These are phyloP conservation scores for Dunckerocampus dactyliophorus DNA, from an alignment of 2,113 vertebrate species.

Conservation along the genomic window DNA sequence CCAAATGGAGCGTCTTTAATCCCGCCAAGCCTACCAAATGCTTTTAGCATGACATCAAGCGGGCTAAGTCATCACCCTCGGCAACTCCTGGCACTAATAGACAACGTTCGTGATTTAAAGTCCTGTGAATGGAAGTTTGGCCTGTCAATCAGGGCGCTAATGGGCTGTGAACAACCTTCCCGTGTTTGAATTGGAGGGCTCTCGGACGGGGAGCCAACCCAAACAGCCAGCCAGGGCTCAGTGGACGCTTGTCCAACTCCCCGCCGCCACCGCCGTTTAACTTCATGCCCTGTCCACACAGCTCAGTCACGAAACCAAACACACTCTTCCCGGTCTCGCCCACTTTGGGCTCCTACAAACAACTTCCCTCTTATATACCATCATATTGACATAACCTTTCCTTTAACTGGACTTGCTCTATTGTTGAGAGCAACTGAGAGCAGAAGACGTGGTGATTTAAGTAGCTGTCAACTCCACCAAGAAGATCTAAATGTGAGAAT, in stretches of 20 bases:
- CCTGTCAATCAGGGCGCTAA: slow-evolving; percentile 79
- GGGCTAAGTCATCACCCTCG: slow-evolving; percentile 31
- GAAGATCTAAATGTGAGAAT: no score
- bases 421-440: no score
- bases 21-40: slow-evolving; percentile 18
- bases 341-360: slow-evolving; percentile 52
- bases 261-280: slow-evolving; percentile 49
- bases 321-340: slow-evolving; percentile 51
- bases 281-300: slow-evolving; percentile 74
- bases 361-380: background rate
- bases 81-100: slow-evolving; percentile 37
- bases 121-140: slow-evolving; percentile 71
- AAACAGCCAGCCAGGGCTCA: slow-evolving; percentile 67
- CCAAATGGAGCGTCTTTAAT: slow-evolving; percentile 1
- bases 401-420: background rate
- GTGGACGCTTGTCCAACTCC: slow-evolving; percentile 54
- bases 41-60: slow-evolving; percentile 37
- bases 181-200: slow-evolving; percentile 70
- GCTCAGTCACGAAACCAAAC: slow-evolving; percentile 65
- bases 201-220: slow-evolving; percentile 70
- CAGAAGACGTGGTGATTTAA: no score
- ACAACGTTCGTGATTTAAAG: slow-evolving; percentile 20
- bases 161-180: slow-evolving; percentile 73
- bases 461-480: no score
- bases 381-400: background rate